phyloP scores from a whole-genome alignment of 2,888 invertebrate species.

The Achlya flavicornis region DNA sequence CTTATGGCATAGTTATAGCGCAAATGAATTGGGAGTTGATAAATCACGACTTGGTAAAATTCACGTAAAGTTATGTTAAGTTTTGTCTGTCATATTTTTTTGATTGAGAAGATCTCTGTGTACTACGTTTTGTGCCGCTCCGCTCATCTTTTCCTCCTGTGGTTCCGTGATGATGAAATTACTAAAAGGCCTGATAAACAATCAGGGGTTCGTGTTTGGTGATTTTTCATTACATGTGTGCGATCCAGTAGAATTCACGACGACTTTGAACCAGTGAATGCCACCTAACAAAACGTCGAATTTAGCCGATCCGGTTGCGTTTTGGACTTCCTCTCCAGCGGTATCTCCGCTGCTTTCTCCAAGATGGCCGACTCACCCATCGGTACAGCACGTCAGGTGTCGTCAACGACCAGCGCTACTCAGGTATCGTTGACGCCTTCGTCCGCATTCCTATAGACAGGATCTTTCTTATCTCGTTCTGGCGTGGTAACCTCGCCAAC shows the following conservation, averaged over 20 bases:
- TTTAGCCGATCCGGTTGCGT: conserved; percentile 90
- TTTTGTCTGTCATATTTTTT: too few species aligned
- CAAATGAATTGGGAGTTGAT: too few species aligned
- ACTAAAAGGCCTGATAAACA: conserved; percentile 76
- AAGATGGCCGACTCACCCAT: conserved; percentile 98
- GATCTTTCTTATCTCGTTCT: conserved; percentile 90
- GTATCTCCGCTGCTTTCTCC: conserved; percentile 96
- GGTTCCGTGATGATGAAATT: conserved; percentile 82
- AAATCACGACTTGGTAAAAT: too few species aligned
- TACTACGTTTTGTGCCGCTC: too few species aligned
- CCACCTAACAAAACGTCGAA: conserved; percentile 79
- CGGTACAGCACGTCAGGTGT: conserved; percentile 97
- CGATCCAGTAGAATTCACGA: conserved; percentile 61
- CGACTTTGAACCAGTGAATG: conserved; percentile 64
- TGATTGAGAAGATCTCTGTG: too few species aligned
- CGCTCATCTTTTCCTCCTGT: too few species aligned
- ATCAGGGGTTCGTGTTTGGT: conserved; percentile 82
- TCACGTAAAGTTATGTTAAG: too few species aligned
- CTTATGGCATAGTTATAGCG: too few species aligned
- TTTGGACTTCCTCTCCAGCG: conserved; percentile 96
- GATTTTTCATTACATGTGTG: conserved; percentile 78
- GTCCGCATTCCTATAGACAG: conserved; percentile 95
- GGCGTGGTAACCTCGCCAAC: conserved; percentile 98
- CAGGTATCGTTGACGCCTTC: conserved; percentile 95
- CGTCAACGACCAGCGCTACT: conserved; percentile 94